These are phyloP conservation scores for Seladonia tumulorum DNA, from an alignment of 2,888 invertebrate species.

Conservation along the genomic window DNA sequence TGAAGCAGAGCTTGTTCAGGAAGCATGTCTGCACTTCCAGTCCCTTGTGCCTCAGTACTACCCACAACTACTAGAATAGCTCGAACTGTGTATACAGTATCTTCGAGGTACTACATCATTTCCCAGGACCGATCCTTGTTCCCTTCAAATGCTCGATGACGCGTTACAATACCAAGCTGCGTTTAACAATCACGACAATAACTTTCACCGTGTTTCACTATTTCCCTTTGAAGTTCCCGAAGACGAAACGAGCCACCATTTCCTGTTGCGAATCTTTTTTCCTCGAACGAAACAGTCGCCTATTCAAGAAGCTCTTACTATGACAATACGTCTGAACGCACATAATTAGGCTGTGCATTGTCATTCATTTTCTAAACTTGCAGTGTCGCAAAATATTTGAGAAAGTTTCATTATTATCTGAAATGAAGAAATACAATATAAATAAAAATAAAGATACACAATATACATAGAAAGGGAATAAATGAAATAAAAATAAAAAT, in stretches of 20 bases:
- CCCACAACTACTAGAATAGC: conserved; percentile 9
- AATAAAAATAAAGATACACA: no score
- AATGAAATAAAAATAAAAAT: background rate
- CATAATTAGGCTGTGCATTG: background rate
- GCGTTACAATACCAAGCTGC: conserved; percentile 38
- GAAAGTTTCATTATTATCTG: background rate
- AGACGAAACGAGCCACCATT: conserved; percentile 40
- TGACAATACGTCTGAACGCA: background rate
- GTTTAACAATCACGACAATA: conserved; percentile 42
- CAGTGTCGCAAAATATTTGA: background rate
- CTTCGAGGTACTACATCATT: conserved; percentile 3
- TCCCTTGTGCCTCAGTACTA: background rate
- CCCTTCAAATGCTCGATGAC: conserved; percentile 26
- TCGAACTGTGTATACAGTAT: background rate
- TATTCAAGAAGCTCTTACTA: conserved; percentile 25
- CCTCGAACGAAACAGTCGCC: conserved; percentile 14
- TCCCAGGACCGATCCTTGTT: conserved; percentile 35
- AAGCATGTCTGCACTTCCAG: background rate
- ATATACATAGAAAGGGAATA: background rate
- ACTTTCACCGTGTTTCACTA: conserved; percentile 47
- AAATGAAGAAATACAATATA: no score
- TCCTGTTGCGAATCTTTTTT: conserved; percentile 46
- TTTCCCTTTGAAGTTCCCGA: conserved; percentile 42
- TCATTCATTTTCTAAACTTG: background rate
- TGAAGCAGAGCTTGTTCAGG: background rate